A percentile compares a stretch with the other conserved stretches of the same genome.
Evolutionary conservation across 1,140 invertebrate genomes (phyloP).

Genomic region (Cotesia typhae): DNA sequence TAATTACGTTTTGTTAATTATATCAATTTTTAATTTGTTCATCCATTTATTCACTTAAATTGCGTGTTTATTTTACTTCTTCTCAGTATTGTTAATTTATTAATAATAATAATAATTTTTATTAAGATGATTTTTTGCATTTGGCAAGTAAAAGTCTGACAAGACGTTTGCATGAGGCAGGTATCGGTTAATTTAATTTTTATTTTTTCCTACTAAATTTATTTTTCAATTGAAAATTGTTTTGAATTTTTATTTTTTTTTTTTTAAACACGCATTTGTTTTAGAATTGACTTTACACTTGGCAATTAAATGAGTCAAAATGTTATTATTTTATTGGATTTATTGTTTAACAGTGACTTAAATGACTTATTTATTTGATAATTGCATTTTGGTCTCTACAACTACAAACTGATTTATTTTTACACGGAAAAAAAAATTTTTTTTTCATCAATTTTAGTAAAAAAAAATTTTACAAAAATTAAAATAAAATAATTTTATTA

Average conservation of each 20-base stretch:
- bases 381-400: conserved; percentile 32
- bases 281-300: conserved; percentile 15
- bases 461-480: too few species aligned
- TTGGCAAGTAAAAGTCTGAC: conserved; percentile 51
- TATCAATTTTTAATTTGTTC: conserved; percentile 2
- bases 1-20: not conserved
- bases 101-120: conserved; percentile 51
- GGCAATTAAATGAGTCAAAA: conserved; percentile 3
- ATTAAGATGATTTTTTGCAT: conserved; percentile 38
- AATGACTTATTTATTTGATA: conserved; percentile 32
- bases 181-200: conserved; percentile 41
- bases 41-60: conserved; percentile 6
- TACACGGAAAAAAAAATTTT: too few species aligned
- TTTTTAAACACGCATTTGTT: not conserved
- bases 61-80: conserved; percentile 6
- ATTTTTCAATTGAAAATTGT: not conserved
- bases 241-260: not conserved
- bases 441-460: too few species aligned
- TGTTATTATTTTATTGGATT: not conserved
- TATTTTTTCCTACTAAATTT: not conserved
- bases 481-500: not conserved
- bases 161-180: conserved; percentile 48
- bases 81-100: conserved; percentile 43
- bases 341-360: not conserved
- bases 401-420: conserved; percentile 4